Evolutionary conservation across 2,888 invertebrate species (phyloP).

Genomic region (Cerastis leucographa): DNA sequence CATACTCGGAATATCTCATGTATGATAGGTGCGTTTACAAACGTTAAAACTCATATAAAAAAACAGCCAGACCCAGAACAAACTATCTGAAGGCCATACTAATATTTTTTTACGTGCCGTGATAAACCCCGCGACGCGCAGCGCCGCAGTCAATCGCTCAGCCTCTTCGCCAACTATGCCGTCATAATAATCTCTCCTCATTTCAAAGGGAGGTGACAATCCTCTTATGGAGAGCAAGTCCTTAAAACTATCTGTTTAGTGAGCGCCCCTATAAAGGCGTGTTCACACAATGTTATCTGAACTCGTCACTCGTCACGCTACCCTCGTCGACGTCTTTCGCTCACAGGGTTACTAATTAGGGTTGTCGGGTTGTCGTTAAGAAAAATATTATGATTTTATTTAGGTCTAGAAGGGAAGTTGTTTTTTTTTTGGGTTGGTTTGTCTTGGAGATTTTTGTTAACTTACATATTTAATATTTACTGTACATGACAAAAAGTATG

Average conservation of each 20-base stretch:
- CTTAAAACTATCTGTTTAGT: slow-evolving; percentile 9
- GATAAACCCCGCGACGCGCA: too few relatives aligned
- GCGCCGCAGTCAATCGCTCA: too few relatives aligned
- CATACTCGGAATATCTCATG: too few relatives aligned
- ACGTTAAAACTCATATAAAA: too few relatives aligned
- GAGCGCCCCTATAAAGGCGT: slow-evolving; percentile 30
- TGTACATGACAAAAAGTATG: background rate
- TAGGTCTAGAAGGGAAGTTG: too few relatives aligned
- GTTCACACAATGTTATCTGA: slow-evolving; percentile 50
- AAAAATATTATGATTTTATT: background rate
- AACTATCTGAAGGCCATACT: too few relatives aligned
- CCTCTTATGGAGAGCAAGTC: background rate
- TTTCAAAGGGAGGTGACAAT: slow-evolving; percentile 6
- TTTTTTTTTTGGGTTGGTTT: background rate
- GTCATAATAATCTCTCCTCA: too few relatives aligned
- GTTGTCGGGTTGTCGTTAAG: slow-evolving; percentile 17
- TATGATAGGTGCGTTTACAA: too few relatives aligned
- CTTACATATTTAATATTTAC: background rate
- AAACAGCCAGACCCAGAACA: too few relatives aligned
- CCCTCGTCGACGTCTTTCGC: slow-evolving; percentile 55
- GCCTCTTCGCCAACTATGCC: too few relatives aligned
- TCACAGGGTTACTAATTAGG: slow-evolving; percentile 48
- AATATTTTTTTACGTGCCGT: too few relatives aligned
- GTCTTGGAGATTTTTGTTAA: background rate
- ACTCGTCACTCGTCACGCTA: slow-evolving; percentile 42